Conservation (phyloP, 2,888 invertebrate genomes). For the Trissoscelio sp. region DNA sequence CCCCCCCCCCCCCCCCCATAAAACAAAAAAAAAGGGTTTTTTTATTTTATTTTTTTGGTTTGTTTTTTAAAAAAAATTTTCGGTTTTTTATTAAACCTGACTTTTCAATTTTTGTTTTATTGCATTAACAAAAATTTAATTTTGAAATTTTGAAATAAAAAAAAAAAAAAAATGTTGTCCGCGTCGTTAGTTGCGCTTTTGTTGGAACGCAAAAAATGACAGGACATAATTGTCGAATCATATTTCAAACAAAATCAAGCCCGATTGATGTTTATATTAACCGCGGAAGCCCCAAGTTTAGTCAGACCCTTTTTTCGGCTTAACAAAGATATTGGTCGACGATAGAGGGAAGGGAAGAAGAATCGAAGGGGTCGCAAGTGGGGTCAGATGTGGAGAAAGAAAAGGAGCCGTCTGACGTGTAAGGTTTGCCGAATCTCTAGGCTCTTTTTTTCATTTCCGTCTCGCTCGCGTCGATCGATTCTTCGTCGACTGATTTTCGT, state of each 20-base stretch:
- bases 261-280: conserved; percentile 51
- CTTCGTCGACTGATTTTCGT: conserved; percentile 58
- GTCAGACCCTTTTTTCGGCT: conserved; percentile 26
- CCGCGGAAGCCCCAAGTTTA: conserved; percentile 2
- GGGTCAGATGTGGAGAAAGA: conserved; percentile 47
- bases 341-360: background rate
- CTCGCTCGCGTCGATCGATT: conserved; percentile 55
- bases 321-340: conserved; percentile 31
- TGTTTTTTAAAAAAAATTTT: too few species aligned
- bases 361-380: conserved; percentile 34
- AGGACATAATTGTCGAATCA: conserved; percentile 4
- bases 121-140: too few species aligned
- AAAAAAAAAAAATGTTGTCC: too few species aligned
- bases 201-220: too few species aligned
- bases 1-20: too few species aligned
- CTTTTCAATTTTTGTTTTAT: too few species aligned
- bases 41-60: too few species aligned
- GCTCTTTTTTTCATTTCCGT: conserved; percentile 52
- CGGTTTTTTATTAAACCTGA: too few species aligned
- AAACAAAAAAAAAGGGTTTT: too few species aligned
- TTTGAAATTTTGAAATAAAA: too few species aligned
- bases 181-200: too few species aligned
- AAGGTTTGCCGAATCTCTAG: conserved; percentile 61
- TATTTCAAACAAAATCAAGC: conserved; percentile 28
- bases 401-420: conserved; percentile 47